phyloP scores from a whole-genome alignment of 2,797 vertebrate genomes.

The Mionectes olivaceus region DNA sequence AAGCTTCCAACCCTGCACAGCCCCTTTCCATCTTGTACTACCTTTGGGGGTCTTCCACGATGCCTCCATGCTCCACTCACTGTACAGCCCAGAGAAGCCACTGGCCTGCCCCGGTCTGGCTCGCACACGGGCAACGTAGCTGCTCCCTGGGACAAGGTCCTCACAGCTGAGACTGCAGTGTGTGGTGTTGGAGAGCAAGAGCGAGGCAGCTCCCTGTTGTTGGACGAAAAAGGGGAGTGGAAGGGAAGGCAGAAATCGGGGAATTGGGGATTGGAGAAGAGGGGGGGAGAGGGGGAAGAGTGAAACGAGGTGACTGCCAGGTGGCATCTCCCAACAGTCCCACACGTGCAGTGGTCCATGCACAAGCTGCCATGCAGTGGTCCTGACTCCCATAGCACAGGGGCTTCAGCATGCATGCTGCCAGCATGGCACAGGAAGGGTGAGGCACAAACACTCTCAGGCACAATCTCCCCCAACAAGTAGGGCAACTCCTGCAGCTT shows the following conservation, averaged over 20 bases:
- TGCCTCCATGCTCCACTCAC: slow-evolving; percentile 67
- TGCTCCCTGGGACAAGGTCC: slow-evolving; percentile 63
- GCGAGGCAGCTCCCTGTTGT: slow-evolving; percentile 37
- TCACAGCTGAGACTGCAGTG: neutral
- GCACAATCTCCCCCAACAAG: neutral
- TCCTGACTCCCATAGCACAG: neutral
- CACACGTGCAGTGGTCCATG: accelerated
- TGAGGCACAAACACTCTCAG: neutral
- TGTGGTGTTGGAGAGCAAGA: neutral
- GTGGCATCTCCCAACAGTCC: neutral
- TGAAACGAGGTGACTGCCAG: neutral
- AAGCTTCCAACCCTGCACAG: accelerated
- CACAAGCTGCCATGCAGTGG: neutral
- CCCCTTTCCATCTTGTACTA: neutral
- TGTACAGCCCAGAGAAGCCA: slow-evolving; percentile 41
- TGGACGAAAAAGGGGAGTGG: neutral
- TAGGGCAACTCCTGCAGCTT: neutral
- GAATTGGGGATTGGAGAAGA: neutral
- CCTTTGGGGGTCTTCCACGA: slow-evolving; percentile 72
- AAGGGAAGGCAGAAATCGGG: accelerated
- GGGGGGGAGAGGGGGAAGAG: neutral
- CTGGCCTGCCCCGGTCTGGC: neutral
- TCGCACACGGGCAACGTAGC: slow-evolving; percentile 71
- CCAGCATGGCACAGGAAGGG: neutral
- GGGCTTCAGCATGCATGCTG: accelerated